Evolutionary conservation across 2,113 vertebrate species (phyloP).

Genomic region (Thamnophis sirtalis): DNA sequence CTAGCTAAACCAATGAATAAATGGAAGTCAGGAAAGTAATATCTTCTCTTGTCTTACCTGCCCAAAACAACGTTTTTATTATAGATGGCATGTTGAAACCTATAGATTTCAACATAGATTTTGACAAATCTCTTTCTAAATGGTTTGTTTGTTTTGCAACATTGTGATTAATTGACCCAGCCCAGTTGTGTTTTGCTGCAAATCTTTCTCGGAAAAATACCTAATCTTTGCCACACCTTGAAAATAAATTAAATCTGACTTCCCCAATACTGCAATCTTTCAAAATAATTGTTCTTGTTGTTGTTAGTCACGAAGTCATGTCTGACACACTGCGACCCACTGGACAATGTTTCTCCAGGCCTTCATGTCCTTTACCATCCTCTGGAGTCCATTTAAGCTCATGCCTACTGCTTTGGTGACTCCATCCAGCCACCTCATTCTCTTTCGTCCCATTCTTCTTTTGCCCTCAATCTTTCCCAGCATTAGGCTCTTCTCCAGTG

Average conservation of each 20-base stretch:
- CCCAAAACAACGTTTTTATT: not conserved
- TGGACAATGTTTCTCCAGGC: no score
- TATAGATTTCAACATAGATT: no score
- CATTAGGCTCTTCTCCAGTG: no score
- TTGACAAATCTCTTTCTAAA: not conserved
- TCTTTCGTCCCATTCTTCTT: no score
- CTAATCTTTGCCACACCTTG: not conserved
- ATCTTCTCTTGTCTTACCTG: not conserved
- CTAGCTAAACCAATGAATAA: not conserved
- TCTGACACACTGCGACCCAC: no score
- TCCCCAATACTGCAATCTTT: not conserved
- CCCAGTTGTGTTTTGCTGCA: not conserved
- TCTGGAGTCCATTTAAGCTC: no score
- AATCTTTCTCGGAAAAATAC: not conserved
- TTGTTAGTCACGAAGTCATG: no score
- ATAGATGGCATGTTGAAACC: not conserved
- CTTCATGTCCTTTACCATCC: no score
- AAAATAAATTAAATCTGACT: not conserved
- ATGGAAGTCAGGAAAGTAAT: not conserved
- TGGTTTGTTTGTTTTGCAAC: not conserved
- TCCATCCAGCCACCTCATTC: no score
- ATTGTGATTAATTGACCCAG: not conserved
- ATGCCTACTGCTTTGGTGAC: no score
- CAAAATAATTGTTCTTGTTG: not conserved
- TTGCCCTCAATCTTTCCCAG: no score